These are phyloP conservation scores for Hylyphantes graminicola DNA, from an alignment of 1,140 invertebrate genomes.

Conservation along the genomic window DNA sequence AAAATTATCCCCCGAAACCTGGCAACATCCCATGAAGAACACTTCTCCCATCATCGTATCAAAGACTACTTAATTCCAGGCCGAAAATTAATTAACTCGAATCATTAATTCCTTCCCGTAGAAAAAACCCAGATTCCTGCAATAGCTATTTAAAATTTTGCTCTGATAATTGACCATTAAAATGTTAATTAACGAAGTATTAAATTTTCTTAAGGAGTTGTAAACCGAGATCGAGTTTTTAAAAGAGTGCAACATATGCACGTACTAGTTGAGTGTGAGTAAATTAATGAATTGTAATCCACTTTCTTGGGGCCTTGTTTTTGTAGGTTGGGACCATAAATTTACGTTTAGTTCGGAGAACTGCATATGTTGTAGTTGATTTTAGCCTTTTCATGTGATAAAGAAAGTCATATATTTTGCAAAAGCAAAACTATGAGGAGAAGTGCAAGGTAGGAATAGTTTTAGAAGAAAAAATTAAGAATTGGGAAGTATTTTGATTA, in stretches of 20 bases:
- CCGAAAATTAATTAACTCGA: conserved; percentile 51
- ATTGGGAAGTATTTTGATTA: too few species aligned
- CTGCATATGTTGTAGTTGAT: too few species aligned
- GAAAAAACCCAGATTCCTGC: background rate
- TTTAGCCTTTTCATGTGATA: too few species aligned
- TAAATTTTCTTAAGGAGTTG: conserved; percentile 40
- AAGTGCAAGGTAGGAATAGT: too few species aligned
- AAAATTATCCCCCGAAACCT: conserved; percentile 5
- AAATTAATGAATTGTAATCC: conserved; percentile 43
- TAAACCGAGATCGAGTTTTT: conserved; percentile 23
- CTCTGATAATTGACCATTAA: conserved; percentile 49
- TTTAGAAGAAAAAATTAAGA: too few species aligned
- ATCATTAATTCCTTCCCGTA: conserved; percentile 34
- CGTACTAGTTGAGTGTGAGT: background rate
- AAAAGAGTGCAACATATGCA: conserved; percentile 1
- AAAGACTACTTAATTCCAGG: conserved; percentile 47
- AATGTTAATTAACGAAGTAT: conserved; percentile 47
- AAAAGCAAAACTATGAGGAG: too few species aligned
- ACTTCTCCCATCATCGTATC: conserved; percentile 13
- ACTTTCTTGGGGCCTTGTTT: background rate
- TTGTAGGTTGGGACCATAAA: background rate
- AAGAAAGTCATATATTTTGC: too few species aligned
- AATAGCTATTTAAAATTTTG: conserved; percentile 47
- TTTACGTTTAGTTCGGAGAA: too few species aligned
- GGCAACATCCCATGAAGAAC: conserved; percentile 21